These are phyloP conservation scores for Fratercula arctica DNA, from an alignment of 2,797 vertebrate species.

Conservation along the genomic window DNA sequence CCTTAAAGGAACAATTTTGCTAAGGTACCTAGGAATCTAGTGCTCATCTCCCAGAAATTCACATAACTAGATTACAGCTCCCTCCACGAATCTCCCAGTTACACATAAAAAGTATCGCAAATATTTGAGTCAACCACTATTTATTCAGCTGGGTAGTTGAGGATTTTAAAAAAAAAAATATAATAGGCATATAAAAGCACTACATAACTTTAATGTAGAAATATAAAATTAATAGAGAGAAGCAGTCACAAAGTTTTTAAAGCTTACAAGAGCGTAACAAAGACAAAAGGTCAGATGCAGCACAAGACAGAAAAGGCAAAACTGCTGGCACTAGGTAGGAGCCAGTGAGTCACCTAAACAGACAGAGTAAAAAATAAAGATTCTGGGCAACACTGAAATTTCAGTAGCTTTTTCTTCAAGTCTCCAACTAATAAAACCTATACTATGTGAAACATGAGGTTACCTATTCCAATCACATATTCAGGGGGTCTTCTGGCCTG, in stretches of 20 bases:
- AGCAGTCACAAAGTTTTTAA: not conserved
- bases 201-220: not conserved
- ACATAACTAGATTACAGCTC: not conserved
- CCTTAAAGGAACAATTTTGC: not conserved
- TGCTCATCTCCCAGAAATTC: not conserved
- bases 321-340: not conserved
- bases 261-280: not conserved
- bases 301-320: not conserved
- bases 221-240: not conserved
- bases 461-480: not conserved
- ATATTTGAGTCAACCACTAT: not conserved
- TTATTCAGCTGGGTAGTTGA: not conserved
- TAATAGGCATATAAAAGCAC: not conserved
- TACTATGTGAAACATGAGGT: not conserved
- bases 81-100: not conserved
- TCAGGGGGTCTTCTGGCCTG: not conserved
- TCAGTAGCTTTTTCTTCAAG: not conserved
- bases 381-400: not conserved
- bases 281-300: not conserved
- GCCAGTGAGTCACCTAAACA: not conserved
- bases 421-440: not conserved
- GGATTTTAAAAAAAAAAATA: not conserved
- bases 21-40: not conserved
- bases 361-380: not conserved
- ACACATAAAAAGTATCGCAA: not conserved